Evolutionary conservation across 1,140 invertebrate genomes (phyloP).

Genomic region (Hyles euphorbiae): DNA sequence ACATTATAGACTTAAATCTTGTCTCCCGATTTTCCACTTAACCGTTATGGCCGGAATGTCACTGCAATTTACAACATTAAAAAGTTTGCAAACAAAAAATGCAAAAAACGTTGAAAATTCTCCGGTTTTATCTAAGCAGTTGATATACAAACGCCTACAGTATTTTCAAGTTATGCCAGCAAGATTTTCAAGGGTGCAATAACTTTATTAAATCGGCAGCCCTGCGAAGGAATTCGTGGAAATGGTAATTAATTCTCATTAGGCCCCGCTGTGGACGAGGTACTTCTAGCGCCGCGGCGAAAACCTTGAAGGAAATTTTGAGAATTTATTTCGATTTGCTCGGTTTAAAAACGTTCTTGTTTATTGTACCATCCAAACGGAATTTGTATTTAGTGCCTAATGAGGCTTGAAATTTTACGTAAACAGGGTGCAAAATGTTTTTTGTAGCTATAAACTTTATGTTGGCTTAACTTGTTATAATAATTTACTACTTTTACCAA

Average conservation of each 20-base stretch:
- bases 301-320: constrained; percentile 15
- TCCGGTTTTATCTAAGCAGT: neutral
- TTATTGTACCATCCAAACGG: neutral
- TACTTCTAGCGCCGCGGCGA: constrained; percentile 22
- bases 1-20: too few relatives aligned
- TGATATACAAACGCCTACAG: constrained; percentile 4
- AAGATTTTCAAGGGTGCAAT: constrained; percentile 24
- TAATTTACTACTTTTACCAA: too few relatives aligned
- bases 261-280: constrained; percentile 18
- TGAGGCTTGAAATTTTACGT: too few relatives aligned
- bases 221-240: constrained; percentile 20
- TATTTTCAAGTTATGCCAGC: constrained; percentile 10
- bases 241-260: constrained; percentile 40
- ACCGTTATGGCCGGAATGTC: too few relatives aligned
- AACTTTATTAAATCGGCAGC: constrained; percentile 27
- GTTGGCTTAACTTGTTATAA: too few relatives aligned
- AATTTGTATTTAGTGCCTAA: neutral
- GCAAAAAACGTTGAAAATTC: neutral
- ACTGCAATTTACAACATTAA: too few relatives aligned
- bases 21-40: too few relatives aligned
- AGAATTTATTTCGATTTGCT: neutral
- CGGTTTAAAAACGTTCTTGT: neutral
- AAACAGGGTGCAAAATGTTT: too few relatives aligned
- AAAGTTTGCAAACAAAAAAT: constrained; percentile 2
- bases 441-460: too few relatives aligned